Conservation (phyloP, 2,113 vertebrate species). For the Lethenteron reissneri region DNA sequence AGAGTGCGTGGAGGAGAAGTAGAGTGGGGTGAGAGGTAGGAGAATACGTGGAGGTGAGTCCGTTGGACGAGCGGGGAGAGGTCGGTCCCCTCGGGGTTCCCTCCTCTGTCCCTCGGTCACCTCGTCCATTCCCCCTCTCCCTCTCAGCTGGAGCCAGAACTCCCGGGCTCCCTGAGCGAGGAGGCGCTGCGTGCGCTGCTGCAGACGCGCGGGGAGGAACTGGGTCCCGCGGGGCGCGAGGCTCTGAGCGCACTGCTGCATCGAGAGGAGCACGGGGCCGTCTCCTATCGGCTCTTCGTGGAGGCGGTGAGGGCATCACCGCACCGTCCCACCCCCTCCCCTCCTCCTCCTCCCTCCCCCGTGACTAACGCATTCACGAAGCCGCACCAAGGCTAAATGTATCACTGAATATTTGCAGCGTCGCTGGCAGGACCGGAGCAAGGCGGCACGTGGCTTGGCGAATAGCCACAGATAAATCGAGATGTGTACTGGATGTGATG, state of each 20-base stretch:
- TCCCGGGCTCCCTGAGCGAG: conserved; percentile 72
- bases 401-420: no score
- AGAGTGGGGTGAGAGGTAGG: no score
- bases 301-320: conserved; percentile 54
- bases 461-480: no score
- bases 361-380: no score
- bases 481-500: no score
- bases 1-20: no score
- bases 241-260: conserved; percentile 73
- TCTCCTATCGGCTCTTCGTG: conserved; percentile 89
- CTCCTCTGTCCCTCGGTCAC: neutral
- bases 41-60: neutral
- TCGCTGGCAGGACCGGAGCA: no score
- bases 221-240: conserved; percentile 82
- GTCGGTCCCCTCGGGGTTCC: neutral
- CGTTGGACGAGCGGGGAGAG: neutral
- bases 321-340: no score
- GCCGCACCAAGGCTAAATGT: no score
- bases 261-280: conserved; percentile 61
- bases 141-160: conserved; percentile 61
- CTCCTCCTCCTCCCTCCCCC: no score
- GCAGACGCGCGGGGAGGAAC: conserved; percentile 50
- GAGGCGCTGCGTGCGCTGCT: conserved; percentile 68
- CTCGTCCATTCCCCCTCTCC: conserved; percentile 9
- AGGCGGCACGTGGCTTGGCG: no score